Conservation (phyloP, 2,888 invertebrate species). For the Drosophila borealis region DNA sequence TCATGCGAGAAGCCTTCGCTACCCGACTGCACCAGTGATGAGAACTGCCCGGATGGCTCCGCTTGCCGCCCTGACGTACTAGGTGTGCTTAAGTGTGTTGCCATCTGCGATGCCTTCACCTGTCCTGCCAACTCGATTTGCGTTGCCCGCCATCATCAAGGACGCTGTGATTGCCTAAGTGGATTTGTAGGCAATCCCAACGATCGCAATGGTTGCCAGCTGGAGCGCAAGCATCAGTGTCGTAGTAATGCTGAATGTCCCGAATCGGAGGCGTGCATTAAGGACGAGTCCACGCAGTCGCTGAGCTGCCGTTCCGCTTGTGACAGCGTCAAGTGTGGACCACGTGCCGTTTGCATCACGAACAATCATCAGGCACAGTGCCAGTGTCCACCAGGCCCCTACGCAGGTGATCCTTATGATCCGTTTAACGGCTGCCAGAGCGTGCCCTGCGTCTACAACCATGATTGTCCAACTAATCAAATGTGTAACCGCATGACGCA, state of each 20-base stretch:
- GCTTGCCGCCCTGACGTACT: slow-evolving; percentile 93
- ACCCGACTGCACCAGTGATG: slow-evolving; percentile 90
- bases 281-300: slow-evolving; percentile 86
- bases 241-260: slow-evolving; percentile 92
- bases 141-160: slow-evolving; percentile 89
- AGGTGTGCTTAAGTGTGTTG: slow-evolving; percentile 92
- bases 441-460: slow-evolving; percentile 94
- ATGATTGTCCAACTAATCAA: slow-evolving; percentile 92
- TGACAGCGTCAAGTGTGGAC: slow-evolving; percentile 91
- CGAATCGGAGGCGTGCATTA: slow-evolving; percentile 92
- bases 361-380: slow-evolving; percentile 96
- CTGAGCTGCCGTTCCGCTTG: slow-evolving; percentile 92
- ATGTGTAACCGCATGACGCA: slow-evolving; percentile 93
- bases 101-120: slow-evolving; percentile 92
- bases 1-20: slow-evolving; percentile 94
- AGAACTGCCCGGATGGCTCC: slow-evolving; percentile 89
- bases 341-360: slow-evolving; percentile 93
- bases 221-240: slow-evolving; percentile 90
- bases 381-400: slow-evolving; percentile 94
- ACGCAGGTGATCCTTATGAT: slow-evolving; percentile 94
- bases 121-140: slow-evolving; percentile 94
- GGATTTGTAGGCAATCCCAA: slow-evolving; percentile 96
- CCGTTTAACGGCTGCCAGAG: slow-evolving; percentile 90
- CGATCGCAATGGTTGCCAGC: slow-evolving; percentile 93
- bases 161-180: slow-evolving; percentile 92